These are phyloP conservation scores for Graphium colonna DNA, from an alignment of 2,888 invertebrate genomes.

Conservation along the genomic window DNA sequence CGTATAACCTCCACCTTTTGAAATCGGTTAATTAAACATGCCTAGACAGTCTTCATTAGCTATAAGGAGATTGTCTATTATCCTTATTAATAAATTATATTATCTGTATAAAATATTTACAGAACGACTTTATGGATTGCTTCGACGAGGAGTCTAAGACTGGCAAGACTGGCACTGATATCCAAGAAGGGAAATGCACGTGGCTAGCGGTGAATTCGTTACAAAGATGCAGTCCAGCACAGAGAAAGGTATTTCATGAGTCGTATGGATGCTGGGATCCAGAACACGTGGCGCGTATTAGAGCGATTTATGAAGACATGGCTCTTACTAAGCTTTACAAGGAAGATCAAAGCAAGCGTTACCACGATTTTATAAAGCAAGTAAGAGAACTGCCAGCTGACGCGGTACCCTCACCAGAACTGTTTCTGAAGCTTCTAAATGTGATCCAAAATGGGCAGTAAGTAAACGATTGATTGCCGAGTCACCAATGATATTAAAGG, in stretches of 20 bases:
- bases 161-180: constrained; percentile 49
- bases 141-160: constrained; percentile 86
- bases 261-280: constrained; percentile 83
- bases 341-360: constrained; percentile 1
- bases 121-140: constrained; percentile 93
- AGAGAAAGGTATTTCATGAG: constrained; percentile 83
- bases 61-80: no score
- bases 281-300: constrained; percentile 65
- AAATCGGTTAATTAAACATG: no score
- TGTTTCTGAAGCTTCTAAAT: constrained; percentile 3
- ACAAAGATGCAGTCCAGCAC: constrained; percentile 82
- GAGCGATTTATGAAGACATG: constrained; percentile 12
- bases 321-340: neutral
- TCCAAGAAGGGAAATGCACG: constrained; percentile 91
- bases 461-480: no score
- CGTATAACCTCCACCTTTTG: no score
- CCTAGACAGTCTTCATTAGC: no score
- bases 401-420: neutral
- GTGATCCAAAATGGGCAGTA: neutral
- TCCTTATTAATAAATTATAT: no score
- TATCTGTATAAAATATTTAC: no score
- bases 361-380: constrained; percentile 6
- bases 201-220: constrained; percentile 93
- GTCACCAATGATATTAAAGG: no score
- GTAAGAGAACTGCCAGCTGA: neutral